phyloP scores from a whole-genome alignment of 2,797 vertebrate genomes.

The Psittacula derbiana region DNA sequence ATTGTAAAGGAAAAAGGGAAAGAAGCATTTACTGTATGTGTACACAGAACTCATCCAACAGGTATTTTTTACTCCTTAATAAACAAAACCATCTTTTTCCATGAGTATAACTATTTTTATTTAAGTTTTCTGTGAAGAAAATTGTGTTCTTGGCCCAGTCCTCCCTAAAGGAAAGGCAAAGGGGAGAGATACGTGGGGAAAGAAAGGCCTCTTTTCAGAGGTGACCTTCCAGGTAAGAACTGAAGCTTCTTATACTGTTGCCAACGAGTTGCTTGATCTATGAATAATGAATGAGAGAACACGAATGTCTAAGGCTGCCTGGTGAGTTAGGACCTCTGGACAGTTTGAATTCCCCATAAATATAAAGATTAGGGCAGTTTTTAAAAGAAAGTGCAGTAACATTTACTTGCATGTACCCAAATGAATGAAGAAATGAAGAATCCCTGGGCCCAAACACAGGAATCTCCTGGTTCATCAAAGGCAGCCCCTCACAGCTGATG shows the following conservation, averaged over 20 bases:
- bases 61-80: not conserved
- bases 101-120: not conserved
- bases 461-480: slow-evolving; percentile 21
- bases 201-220: slow-evolving; percentile 58
- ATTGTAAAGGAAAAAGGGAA: not conserved
- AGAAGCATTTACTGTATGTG: not conserved
- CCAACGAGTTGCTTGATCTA: slow-evolving; percentile 22
- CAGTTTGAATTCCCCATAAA: slow-evolving; percentile 20
- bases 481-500: not conserved
- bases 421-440: not conserved
- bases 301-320: not conserved
- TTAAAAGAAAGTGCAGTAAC: slow-evolving; percentile 5
- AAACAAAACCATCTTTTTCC: not conserved
- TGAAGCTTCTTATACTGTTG: slow-evolving; percentile 41
- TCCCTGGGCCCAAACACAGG: not conserved
- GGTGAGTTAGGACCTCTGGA: slow-evolving; percentile 48
- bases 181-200: not conserved
- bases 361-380: slow-evolving; percentile 9
- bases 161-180: not conserved
- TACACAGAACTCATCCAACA: not conserved
- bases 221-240: slow-evolving; percentile 52
- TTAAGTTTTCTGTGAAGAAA: not conserved
- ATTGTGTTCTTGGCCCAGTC: not conserved
- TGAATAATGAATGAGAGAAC: slow-evolving; percentile 46
- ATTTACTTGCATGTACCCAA: not conserved